These are phyloP conservation scores for Pogonognathellus flavescens DNA, from an alignment of 1,140 invertebrate genomes.

Conservation along the genomic window DNA sequence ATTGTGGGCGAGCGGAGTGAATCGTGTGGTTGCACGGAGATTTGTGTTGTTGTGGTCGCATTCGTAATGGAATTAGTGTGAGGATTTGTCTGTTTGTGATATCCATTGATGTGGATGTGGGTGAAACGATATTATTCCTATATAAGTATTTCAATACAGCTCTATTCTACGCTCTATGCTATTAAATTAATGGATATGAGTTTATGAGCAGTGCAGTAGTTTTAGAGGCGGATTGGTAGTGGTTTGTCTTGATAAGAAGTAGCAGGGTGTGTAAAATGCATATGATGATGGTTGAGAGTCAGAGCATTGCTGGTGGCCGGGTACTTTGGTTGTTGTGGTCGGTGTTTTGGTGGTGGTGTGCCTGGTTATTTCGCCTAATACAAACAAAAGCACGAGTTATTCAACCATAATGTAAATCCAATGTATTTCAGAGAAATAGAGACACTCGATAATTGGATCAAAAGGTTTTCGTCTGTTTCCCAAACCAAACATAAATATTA, in stretches of 20 bases:
- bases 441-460: conserved; percentile 51
- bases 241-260: neutral
- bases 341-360: too few species aligned
- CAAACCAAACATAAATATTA: conserved; percentile 29
- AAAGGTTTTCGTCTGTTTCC: conserved; percentile 32
- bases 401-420: conserved; percentile 45
- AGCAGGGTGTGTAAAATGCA: neutral
- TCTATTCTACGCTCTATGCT: neutral
- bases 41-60: conserved; percentile 44
- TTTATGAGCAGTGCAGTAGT: too few species aligned
- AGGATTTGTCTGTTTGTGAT: conserved; percentile 31
- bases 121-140: neutral
- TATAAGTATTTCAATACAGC: too few species aligned
- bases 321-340: neutral
- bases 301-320: neutral
- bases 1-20: conserved; percentile 30
- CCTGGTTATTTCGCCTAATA: neutral
- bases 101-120: neutral
- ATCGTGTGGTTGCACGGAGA: conserved; percentile 19
- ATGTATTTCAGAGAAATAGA: conserved; percentile 46
- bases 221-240: neutral
- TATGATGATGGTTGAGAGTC: neutral
- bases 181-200: neutral
- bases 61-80: conserved; percentile 31
- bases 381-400: conserved; percentile 53